phyloP scores from a whole-genome alignment of 2,888 invertebrate species.

The Poecilus cupreus region DNA sequence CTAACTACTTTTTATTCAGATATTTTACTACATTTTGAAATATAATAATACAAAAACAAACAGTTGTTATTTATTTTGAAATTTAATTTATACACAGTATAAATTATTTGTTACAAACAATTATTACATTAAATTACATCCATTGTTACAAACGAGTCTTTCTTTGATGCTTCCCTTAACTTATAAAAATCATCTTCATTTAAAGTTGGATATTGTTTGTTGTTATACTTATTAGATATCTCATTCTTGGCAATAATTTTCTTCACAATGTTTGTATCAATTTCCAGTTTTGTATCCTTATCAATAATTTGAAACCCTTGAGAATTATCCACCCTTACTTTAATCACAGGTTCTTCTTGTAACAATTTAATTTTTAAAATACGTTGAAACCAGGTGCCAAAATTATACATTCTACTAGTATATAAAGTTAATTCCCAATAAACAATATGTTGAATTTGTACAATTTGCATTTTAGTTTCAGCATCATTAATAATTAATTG shows the following conservation, averaged over 20 bases:
- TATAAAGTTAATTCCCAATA: constrained; percentile 11
- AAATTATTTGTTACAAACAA: no score
- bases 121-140: no score
- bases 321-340: background rate
- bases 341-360: constrained; percentile 7
- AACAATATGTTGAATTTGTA: constrained; percentile 23
- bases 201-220: constrained; percentile 2
- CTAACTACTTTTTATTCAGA: no score
- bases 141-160: no score
- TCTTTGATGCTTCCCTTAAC: background rate
- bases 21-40: no score
- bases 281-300: background rate
- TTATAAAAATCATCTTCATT: constrained; percentile 15
- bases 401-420: background rate
- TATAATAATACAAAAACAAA: no score
- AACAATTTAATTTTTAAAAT: background rate
- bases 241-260: constrained; percentile 21
- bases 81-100: no score
- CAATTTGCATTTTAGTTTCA: constrained; percentile 13
- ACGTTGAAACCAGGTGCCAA: background rate
- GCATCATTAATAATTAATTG: constrained; percentile 19
- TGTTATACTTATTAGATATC: background rate
- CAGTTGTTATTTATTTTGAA: no score
- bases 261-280: constrained; percentile 7
- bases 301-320: background rate